A percentile compares a stretch with the other conserved stretches of the same genome.
phyloP scores from a whole-genome alignment of 2,888 invertebrate species.

The Crioceris asparagi region DNA sequence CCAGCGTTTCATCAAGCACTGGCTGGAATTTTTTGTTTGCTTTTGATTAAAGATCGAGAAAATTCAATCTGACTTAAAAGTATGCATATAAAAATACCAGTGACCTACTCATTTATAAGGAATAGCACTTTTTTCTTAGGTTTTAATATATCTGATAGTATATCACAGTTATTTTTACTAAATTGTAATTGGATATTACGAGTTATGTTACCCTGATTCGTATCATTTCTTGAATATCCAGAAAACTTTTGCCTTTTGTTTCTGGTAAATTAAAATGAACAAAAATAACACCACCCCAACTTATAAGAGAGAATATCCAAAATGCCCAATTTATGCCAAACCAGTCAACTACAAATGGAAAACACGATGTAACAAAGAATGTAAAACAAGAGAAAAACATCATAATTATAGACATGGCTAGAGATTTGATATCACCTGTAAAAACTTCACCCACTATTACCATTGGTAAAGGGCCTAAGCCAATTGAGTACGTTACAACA shows the following conservation, averaged over 20 bases:
- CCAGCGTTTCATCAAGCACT: no score
- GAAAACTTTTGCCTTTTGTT: conserved; percentile 2
- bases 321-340: conserved; percentile 2
- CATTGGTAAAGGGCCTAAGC: conserved; percentile 68
- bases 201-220: no score
- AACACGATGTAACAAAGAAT: background rate
- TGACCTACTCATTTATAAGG: no score
- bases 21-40: no score
- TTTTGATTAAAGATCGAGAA: no score
- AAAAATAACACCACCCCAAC: background rate
- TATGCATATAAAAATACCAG: no score
- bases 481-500: conserved; percentile 57
- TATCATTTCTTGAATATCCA: conserved; percentile 4
- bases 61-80: no score
- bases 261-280: background rate
- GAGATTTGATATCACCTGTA: conserved; percentile 53
- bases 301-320: background rate
- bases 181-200: no score
- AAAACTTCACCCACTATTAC: conserved; percentile 74
- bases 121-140: no score
- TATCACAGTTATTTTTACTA: no score
- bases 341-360: background rate
- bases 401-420: conserved; percentile 40
- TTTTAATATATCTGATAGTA: no score
- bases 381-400: background rate